phyloP scores from a whole-genome alignment of 2,888 invertebrate genomes.

The Scaptomyza parva region DNA sequence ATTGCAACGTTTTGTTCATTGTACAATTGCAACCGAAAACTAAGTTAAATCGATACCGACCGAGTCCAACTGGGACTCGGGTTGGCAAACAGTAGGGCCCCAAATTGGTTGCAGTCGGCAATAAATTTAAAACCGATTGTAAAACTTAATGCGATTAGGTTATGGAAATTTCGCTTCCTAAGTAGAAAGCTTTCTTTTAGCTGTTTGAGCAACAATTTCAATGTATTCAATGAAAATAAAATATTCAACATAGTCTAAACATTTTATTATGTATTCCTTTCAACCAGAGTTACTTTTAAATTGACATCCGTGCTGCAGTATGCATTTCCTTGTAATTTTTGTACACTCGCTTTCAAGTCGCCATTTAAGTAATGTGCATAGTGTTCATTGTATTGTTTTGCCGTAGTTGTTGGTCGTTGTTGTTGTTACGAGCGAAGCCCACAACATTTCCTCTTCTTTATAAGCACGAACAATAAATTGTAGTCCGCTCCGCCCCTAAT shows the following conservation, averaged over 20 bases:
- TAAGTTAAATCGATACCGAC: slow-evolving; percentile 27
- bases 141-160: not conserved
- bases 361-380: slow-evolving; percentile 28
- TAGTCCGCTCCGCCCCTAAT: not conserved
- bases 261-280: not conserved
- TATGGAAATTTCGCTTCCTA: no score
- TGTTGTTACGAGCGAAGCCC: slow-evolving; percentile 28
- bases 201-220: not conserved
- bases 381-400: slow-evolving; percentile 21
- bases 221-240: not conserved
- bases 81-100: not conserved
- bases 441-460: slow-evolving; percentile 59
- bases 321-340: slow-evolving; percentile 9
- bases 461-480: slow-evolving; percentile 63
- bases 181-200: no score
- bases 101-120: not conserved
- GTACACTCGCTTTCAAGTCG: not conserved
- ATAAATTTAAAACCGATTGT: not conserved
- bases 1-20: slow-evolving; percentile 1
- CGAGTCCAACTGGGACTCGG: slow-evolving; percentile 16
- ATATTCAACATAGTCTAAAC: not conserved
- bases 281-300: not conserved
- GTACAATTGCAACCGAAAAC: slow-evolving; percentile 25
- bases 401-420: slow-evolving; percentile 8
- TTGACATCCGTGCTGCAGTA: not conserved